Evolutionary conservation across 2,797 vertebrate genomes (phyloP).

Genomic region (Falco rusticolus): DNA sequence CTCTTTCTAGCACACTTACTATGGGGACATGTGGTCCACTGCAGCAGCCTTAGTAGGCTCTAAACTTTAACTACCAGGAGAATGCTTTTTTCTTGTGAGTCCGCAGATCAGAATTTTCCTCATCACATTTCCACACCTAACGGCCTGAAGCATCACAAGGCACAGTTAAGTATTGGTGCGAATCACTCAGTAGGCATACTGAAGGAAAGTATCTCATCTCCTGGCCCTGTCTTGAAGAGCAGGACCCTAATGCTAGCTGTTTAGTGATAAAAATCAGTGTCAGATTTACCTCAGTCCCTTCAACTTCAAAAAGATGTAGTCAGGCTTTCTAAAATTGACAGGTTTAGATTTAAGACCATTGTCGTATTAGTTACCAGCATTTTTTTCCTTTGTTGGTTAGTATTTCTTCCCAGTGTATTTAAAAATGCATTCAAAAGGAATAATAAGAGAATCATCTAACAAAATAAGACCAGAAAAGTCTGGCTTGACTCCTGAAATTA

Average conservation of each 20-base stretch:
- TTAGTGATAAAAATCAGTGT: neutral
- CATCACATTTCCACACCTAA: neutral
- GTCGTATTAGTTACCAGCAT: neutral
- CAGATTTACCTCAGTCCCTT: neutral
- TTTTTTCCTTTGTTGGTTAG: neutral
- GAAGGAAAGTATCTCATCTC: neutral
- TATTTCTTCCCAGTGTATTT: neutral
- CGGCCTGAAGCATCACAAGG: neutral
- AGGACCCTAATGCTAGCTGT: neutral
- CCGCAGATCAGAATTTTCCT: neutral
- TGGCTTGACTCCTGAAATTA: neutral
- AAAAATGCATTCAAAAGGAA: neutral
- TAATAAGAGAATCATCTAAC: neutral
- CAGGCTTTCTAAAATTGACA: neutral
- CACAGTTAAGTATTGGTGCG: neutral
- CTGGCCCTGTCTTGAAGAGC: neutral
- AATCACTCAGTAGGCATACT: neutral
- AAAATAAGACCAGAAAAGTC: neutral
- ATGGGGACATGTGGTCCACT: neutral
- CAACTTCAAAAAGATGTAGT: neutral
- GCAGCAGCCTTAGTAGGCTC: neutral
- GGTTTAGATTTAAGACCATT: neutral
- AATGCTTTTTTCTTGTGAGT: neutral
- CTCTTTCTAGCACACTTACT: constrained; percentile 3
- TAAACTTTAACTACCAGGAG: neutral